Conservation (phyloP, 2,888 invertebrate genomes). For the Slavum lentiscoides region DNA sequence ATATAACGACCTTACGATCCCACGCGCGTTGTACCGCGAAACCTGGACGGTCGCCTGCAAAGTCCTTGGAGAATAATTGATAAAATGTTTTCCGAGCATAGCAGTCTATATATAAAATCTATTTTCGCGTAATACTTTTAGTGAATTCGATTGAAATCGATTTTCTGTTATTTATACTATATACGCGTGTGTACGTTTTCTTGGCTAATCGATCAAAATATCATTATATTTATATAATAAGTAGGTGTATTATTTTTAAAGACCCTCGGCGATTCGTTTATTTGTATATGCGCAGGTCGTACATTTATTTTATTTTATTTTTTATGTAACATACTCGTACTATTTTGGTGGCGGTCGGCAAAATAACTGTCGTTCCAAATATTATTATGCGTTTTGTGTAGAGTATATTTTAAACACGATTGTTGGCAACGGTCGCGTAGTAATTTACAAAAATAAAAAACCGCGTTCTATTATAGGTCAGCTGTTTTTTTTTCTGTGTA, state of each 20-base stretch:
- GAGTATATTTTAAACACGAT: slow-evolving; percentile 28
- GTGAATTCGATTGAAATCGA: neutral
- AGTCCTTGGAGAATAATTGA: slow-evolving; percentile 36
- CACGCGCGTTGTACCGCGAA: too few relatives aligned
- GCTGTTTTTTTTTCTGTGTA: neutral
- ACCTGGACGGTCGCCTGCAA: too few relatives aligned
- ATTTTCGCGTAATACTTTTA: neutral
- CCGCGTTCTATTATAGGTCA: slow-evolving; percentile 20
- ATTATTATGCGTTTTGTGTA: neutral
- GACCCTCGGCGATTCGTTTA: neutral
- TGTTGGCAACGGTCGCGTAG: slow-evolving; percentile 24
- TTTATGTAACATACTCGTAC: neutral
- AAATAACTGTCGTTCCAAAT: slow-evolving; percentile 15
- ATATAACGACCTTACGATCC: too few relatives aligned
- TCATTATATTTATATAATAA: too few relatives aligned
- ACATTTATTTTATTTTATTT: too few relatives aligned
- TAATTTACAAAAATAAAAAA: neutral
- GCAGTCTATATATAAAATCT: neutral
- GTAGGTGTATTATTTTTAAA: too few relatives aligned
- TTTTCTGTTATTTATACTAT: neutral
- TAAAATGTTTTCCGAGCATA: slow-evolving; percentile 5
- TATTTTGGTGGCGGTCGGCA: too few relatives aligned
- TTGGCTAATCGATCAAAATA: neutral
- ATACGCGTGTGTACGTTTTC: neutral
- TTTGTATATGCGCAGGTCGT: neutral